These are phyloP conservation scores for Megastigmus dorsalis DNA, from an alignment of 2,888 invertebrate species.

Conservation along the genomic window DNA sequence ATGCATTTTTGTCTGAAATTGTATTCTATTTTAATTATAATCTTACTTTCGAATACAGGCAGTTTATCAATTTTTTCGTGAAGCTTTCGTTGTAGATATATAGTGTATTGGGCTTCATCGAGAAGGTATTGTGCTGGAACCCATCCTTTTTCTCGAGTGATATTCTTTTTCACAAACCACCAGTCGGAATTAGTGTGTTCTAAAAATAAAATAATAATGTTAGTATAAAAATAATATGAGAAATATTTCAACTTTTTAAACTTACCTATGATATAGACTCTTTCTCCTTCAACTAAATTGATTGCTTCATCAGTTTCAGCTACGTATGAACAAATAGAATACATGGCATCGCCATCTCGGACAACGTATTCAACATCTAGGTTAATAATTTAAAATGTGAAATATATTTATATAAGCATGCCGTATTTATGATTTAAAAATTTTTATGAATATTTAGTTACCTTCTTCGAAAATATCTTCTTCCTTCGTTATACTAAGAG, in stretches of 20 bases:
- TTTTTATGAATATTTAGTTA: conserved; percentile 58
- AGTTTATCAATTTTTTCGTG: conserved; percentile 94
- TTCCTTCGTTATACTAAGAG: conserved; percentile 82
- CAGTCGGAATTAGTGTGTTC: conserved; percentile 91
- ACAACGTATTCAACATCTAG: conserved; percentile 73
- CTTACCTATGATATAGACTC: conserved; percentile 86
- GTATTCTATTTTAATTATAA: not conserved
- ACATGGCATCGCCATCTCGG: conserved; percentile 85
- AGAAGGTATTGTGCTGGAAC: conserved; percentile 93
- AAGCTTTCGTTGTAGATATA: conserved; percentile 90
- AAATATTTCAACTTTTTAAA: not conserved
- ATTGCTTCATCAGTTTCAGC: conserved; percentile 92
- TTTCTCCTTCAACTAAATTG: conserved; percentile 92
- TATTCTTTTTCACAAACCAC: conserved; percentile 93
- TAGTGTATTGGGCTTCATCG: conserved; percentile 86
- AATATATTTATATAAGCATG: not conserved
- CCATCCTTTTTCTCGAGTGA: conserved; percentile 94
- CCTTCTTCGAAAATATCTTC: conserved; percentile 79
- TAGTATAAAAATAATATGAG: not conserved
- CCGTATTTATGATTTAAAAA: not conserved
- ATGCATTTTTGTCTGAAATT: not conserved
- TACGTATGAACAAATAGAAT: conserved; percentile 88
- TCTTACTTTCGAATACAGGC: conserved; percentile 93
- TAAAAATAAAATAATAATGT: conserved; percentile 62
- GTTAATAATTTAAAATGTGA: not conserved